phyloP scores from a whole-genome alignment of 2,797 vertebrate genomes.

The Hephaestus fuliginosus region DNA sequence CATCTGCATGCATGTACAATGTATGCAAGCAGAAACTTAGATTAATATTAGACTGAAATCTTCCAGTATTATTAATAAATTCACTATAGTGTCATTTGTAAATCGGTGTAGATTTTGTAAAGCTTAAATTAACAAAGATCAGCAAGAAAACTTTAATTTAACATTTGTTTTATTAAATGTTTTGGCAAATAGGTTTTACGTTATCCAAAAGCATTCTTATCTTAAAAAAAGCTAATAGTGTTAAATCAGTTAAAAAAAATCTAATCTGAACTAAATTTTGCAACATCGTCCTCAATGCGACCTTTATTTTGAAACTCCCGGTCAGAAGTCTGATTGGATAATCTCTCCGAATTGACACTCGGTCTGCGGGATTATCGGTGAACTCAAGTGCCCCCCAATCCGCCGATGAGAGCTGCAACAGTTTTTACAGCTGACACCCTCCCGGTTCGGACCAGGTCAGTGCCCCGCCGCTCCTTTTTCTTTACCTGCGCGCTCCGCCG shows the following conservation, averaged over 20 bases:
- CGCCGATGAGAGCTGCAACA: conserved; percentile 48
- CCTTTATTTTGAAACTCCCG: conserved; percentile 60
- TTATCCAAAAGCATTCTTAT: not conserved
- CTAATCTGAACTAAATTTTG: not conserved
- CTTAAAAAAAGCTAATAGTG: not conserved
- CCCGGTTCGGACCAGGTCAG: conserved; percentile 69
- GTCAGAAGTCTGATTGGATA: not conserved
- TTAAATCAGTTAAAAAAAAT: not conserved
- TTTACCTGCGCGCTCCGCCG: not conserved
- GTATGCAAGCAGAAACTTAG: not conserved
- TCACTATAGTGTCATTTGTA: not conserved
- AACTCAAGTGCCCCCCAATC: conserved; percentile 66
- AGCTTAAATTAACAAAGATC: no score
- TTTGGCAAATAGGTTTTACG: no score
- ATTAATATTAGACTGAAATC: not conserved
- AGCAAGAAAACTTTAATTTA: not conserved
- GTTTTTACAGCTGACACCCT: conserved; percentile 72
- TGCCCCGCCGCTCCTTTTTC: not conserved
- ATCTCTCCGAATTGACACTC: not conserved
- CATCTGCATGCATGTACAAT: no score
- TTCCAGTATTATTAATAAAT: not conserved
- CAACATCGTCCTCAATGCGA: no score
- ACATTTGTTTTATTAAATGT: no score
- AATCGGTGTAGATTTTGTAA: no score
- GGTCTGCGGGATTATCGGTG: conserved; percentile 49